Conservation (phyloP, 23 tunicate species). For the Trididemnum miniatum region DNA sequence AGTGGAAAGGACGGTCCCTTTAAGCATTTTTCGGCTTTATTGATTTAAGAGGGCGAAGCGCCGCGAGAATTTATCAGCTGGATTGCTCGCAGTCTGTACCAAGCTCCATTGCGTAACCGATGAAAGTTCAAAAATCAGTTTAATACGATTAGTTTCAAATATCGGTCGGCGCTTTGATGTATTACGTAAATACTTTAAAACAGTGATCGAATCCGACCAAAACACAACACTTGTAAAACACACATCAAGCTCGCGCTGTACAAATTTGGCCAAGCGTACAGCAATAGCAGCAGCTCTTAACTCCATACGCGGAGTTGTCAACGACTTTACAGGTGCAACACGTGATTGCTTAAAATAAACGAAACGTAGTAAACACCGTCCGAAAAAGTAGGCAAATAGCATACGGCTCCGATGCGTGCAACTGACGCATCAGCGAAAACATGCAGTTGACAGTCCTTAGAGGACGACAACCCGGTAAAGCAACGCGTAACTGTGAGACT, state of each 20-base stretch:
- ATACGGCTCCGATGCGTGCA: background rate
- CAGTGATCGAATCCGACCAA: background rate
- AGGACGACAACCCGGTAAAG: background rate
- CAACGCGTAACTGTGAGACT: background rate
- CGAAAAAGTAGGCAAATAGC: background rate
- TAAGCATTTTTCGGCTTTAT: background rate
- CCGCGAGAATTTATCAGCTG: background rate
- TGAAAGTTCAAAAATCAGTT: background rate
- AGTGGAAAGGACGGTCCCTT: background rate
- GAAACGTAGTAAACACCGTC: background rate
- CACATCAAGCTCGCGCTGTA: background rate
- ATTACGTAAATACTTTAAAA: background rate
- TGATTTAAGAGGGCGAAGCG: background rate
- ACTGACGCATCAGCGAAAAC: background rate
- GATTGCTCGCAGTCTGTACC: background rate
- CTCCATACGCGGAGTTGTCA: background rate
- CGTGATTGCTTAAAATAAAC: background rate
- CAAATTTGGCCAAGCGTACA: background rate
- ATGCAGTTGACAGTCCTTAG: background rate
- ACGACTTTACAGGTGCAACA: background rate
- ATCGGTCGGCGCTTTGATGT: background rate
- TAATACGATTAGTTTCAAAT: background rate
- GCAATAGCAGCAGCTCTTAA: background rate
- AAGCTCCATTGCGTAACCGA: background rate
- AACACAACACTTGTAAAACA: background rate